phyloP scores from a whole-genome alignment of 2,113 vertebrate species.

The Saimiri boliviensis region DNA sequence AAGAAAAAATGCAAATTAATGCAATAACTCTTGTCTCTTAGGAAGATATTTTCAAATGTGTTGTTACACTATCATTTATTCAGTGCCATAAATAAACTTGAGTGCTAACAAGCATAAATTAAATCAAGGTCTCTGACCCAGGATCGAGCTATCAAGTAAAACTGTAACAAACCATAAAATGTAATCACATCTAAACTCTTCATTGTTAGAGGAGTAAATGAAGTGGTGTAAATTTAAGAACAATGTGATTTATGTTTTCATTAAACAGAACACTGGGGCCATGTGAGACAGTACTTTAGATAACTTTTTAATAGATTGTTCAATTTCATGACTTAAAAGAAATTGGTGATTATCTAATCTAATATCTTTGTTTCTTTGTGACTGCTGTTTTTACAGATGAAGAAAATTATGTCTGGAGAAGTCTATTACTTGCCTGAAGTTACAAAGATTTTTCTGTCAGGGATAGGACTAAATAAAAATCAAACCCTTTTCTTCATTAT shows the following conservation, averaged over 20 bases:
- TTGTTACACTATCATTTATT: constrained; percentile 42
- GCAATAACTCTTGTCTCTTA: constrained; percentile 46
- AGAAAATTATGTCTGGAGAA: background rate
- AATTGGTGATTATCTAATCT: background rate
- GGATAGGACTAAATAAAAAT: background rate
- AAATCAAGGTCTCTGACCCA: constrained; percentile 14
- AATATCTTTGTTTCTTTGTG: background rate
- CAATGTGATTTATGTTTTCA: background rate
- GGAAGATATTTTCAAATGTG: constrained; percentile 65
- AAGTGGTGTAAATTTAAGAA: background rate
- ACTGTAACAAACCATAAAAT: background rate
- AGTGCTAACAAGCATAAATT: background rate
- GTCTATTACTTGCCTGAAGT: background rate
- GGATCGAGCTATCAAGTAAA: background rate
- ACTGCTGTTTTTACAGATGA: background rate
- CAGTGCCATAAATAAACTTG: constrained; percentile 24
- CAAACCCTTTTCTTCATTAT: background rate
- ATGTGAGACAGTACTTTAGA: background rate
- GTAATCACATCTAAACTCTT: background rate
- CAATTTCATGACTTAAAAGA: background rate
- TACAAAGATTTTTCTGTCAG: background rate
- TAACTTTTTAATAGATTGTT: background rate
- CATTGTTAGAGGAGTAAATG: background rate
- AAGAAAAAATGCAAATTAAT: constrained; percentile 73
- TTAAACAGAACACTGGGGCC: background rate